Percentiles rank a stretch among this genome's conserved stretches.
phyloP scores from a whole-genome alignment of 2,888 invertebrate genomes.

The Melieria picta region DNA sequence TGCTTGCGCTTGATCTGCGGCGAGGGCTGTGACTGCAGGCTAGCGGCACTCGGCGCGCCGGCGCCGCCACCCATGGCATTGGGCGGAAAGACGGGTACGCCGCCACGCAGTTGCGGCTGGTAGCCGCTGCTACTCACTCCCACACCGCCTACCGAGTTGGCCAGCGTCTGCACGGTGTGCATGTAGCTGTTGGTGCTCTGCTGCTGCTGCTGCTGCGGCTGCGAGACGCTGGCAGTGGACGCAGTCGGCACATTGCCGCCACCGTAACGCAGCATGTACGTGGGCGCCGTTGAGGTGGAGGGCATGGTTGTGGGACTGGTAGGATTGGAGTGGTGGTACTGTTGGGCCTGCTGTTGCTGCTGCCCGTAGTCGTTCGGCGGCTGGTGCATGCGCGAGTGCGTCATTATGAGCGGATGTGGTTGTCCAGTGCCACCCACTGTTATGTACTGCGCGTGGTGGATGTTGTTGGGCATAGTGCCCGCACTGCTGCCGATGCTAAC shows the following conservation, averaged over 20 bases:
- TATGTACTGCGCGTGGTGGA: conserved; percentile 44
- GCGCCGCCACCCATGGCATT: conserved; percentile 55
- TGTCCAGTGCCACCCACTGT: conserved; percentile 50
- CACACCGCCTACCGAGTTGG: conserved; percentile 38
- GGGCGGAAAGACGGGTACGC: conserved; percentile 76
- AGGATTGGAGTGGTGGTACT: conserved; percentile 73
- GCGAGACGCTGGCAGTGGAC: conserved; percentile 31
- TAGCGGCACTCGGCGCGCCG: conserved; percentile 47
- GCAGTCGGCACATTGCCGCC: conserved; percentile 41
- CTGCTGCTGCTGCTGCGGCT: conserved; percentile 23
- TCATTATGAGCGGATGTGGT: conserved; percentile 60
- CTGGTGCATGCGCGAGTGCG: conserved; percentile 57
- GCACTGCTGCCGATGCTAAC: conserved; percentile 61
- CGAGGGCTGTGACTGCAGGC: conserved; percentile 63
- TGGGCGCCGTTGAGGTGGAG: conserved; percentile 56
- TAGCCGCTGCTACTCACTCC: conserved; percentile 61
- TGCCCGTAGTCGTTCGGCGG: conserved; percentile 63
- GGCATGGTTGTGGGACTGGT: conserved; percentile 75
- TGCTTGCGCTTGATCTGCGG: conserved; percentile 72
- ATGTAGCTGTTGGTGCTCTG: conserved; percentile 26
- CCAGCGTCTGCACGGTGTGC: conserved; percentile 42
- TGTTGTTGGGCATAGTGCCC: conserved; percentile 60
- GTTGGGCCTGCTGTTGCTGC: conserved; percentile 65
- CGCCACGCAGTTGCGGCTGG: conserved; percentile 74
- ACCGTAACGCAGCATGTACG: conserved; percentile 61